Base-by-base conservation (phyloP, 2,797 vertebrate genomes). In the Sorex maritimensis region DNA sequence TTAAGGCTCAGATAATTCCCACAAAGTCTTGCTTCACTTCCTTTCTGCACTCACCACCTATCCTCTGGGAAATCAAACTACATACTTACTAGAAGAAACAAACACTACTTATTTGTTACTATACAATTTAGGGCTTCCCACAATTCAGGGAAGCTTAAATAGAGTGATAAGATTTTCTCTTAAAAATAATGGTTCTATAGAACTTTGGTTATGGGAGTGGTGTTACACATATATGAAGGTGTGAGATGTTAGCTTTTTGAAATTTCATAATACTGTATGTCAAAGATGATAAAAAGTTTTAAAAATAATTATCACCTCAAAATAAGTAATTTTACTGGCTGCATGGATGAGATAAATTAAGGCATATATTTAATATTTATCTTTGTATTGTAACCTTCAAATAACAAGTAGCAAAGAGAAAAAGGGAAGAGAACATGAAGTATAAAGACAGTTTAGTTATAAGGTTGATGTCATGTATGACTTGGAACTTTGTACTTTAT, bases 1-100 rank as follows among this genome's bases (percentile, higher is more conserved):
- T 92, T 71, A 97, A 96, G 92, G 34, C 49, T 95, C 83, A 82
- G 93, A 88, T 95, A 95, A 96, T 94, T 97, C 94, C 88, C 92
- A 91, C 69, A 88, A 92, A 91, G 88, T 75, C 78, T 87, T 93
- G 92, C 83, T 86, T 90, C 67, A 88, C 93, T 95, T 95, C 83
- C 78, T 93, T 86, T 30, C n/a, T 44, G 6, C 24, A 28, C 55
- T 94, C 46, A 67, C 78, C 68, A 86, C 34, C 30, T 78, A n/a
- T 63, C 92, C 87, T 93, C 41, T 93, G 89, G 95, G 94, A 97
- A 96, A 94, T 96, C 81, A 96, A 92, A 83, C 63, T n/a, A 86
- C 26, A 71, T 75, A 80, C 63, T 92, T 94, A 93, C 46, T 93
- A 68, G 55, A 82, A 95, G 86, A 95, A 95, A 83, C 88, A 86